These are phyloP conservation scores for Sakesphorus luctuosus DNA, from an alignment of 2,113 vertebrate genomes.

Conservation along the genomic window DNA sequence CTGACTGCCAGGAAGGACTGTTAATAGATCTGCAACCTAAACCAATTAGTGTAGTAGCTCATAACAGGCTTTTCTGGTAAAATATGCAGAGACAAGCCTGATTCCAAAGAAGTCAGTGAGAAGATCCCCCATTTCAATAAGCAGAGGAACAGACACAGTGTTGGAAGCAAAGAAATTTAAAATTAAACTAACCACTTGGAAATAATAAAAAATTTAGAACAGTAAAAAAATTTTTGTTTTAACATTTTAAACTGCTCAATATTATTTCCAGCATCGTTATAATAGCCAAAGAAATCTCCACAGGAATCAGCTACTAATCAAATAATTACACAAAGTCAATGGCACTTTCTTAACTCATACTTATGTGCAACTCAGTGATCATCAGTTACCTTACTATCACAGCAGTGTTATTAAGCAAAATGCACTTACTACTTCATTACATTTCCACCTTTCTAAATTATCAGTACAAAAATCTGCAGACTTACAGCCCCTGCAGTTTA, in stretches of 20 bases:
- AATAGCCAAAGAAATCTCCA: neutral
- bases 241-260: neutral
- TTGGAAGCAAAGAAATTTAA: neutral
- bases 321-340: neutral
- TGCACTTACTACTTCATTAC: neutral
- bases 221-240: neutral
- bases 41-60: conserved; percentile 5
- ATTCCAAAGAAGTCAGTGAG: neutral
- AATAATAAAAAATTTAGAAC: neutral
- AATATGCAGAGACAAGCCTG: neutral
- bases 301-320: neutral
- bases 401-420: neutral
- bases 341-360: neutral
- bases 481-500: neutral
- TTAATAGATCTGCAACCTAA: conserved; percentile 6
- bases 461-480: neutral
- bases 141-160: neutral
- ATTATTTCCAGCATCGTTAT: neutral
- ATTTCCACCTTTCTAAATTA: neutral
- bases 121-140: neutral
- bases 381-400: neutral
- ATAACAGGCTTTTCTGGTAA: conserved; percentile 6
- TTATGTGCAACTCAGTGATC: neutral
- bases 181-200: neutral
- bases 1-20: conserved; percentile 26